Base-by-base conservation (phyloP, 1,140 invertebrate species). In the Idris sp. region DNA sequence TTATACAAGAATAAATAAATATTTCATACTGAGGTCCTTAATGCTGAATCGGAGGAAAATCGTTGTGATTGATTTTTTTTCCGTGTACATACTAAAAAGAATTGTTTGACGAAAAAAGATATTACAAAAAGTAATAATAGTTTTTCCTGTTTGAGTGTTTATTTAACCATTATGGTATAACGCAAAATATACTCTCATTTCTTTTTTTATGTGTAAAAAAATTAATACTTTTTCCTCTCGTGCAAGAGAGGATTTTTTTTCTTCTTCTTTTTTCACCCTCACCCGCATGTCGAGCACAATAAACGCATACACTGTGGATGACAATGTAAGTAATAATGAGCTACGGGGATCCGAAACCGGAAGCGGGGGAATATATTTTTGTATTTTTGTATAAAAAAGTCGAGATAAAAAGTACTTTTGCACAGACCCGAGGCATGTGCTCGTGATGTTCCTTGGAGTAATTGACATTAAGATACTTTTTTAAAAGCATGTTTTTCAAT, bases 401-500 rank as follows among this genome's bases (percentile, higher is more conserved):
- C 16, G 30, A n/a, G 44, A 46, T 67, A 71, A 71, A 71, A 76
- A 65, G 48, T 54, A 61, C 25, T 65, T 41, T 54, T 35, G 13
- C 26, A 38, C 19, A 48, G 40, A 68, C 43, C 53, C 22, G 19
- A 22, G 19, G 19, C 6, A 46, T 25, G 40, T 65, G 40, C 41
- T 26, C 30, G 68, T 79, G 81, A 90, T 91, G 90, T 90, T 91
- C 90, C 90, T 90, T 90, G 90, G 88, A 89, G 85, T 91, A 91
- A 91, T 91, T 91, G 90, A 91, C 90, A 90, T 90, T 89, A 89
- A 90, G 87, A 90, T 90, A 89, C 81, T 83, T 84, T 77, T 61
- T 46, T 2, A 13, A 30, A 9, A 3, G 6, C 28, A n/a, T 30
- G 4, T 9, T 30, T 30, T n/a, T 22, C 2, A 22, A 22, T 22